Base-by-base conservation (phyloP, 1,140 invertebrate genomes). In the Formica selysi region DNA sequence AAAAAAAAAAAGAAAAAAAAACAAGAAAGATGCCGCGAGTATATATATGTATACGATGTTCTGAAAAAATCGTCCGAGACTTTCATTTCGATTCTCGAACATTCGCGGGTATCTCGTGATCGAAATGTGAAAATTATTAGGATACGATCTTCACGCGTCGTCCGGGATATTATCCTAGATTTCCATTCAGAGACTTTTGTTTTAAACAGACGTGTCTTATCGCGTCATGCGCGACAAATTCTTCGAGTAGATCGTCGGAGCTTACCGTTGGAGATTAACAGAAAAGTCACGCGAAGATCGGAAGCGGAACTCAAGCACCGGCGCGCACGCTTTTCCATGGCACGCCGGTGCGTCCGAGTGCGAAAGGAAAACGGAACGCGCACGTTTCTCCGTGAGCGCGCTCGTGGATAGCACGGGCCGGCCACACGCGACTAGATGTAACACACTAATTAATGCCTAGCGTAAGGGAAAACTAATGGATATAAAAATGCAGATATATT, bases 381-480 rank as follows among this genome's bases (percentile, higher is more conserved):
- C 86, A 68, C 86, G 84, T 44, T 78, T 54, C 48, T 48, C 36
- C 74, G 59, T n/a, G 62, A 64, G 36, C 84, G 90, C 86, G 88
- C 84, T 79, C 83, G 78, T 92, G 91, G 93, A 90, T 94, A 95
- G 94, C 95, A 95, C 92, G 91, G 93, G 94, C 93, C 88, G 95
- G 94, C 93, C 94, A 95, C 93, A 95, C 95, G 90, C 91, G 90
- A 93, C 74, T 94, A 94, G 91, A 93, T 93, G 92, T 94, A 94
- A 94, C 91, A 94, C 91, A 94, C 91, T 95, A 93, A 94, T 93
- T 94, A 94, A 94, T 89, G 92, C 94, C 91, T 94, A 94, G 93
- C 79, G 85, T 94, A 94, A 93, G 91, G 87, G 67, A 67, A 51
- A 19, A 89, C 70, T 92, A 88, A 87, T 90, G 90, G 81, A 89